phyloP scores from a whole-genome alignment of 2,888 invertebrate genomes.

The Neelides folsomi region DNA sequence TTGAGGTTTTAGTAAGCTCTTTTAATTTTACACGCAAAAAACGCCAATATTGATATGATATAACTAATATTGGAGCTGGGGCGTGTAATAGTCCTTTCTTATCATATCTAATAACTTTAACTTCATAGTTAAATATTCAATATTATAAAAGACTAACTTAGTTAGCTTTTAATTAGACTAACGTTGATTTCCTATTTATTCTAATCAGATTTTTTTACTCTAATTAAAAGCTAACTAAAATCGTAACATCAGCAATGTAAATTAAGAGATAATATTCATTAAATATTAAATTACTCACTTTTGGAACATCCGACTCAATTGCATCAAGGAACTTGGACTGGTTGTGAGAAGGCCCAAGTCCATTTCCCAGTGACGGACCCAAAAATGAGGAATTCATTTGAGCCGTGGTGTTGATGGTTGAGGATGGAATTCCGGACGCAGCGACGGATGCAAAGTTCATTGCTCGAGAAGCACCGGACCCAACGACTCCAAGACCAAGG shows the following conservation, averaged over 20 bases:
- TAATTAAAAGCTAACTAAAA: too few relatives aligned
- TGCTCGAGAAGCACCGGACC: conserved; percentile 34
- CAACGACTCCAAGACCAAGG: not conserved
- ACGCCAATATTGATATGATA: too few relatives aligned
- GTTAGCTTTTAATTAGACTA: too few relatives aligned
- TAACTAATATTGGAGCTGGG: not conserved
- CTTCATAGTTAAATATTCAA: too few relatives aligned
- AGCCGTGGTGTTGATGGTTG: conserved; percentile 22
- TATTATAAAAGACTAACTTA: too few relatives aligned
- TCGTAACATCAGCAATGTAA: too few relatives aligned
- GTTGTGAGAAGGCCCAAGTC: not conserved
- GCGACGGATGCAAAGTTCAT: conserved; percentile 60
- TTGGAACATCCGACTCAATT: conserved; percentile 15
- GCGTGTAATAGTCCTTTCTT: not conserved
- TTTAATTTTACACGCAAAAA: too few relatives aligned
- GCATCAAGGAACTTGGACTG: not conserved
- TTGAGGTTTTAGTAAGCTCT: too few relatives aligned
- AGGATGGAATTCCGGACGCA: conserved; percentile 43
- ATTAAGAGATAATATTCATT: too few relatives aligned
- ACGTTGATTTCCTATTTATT: too few relatives aligned
- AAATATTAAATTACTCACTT: conserved; percentile 5
- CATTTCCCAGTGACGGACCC: conserved; percentile 12
- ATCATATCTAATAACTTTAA: not conserved
- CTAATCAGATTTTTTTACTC: too few relatives aligned
- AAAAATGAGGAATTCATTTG: conserved; percentile 7